Conservation (phyloP, 2,888 invertebrate genomes). For the Abrostola tripartita region DNA sequence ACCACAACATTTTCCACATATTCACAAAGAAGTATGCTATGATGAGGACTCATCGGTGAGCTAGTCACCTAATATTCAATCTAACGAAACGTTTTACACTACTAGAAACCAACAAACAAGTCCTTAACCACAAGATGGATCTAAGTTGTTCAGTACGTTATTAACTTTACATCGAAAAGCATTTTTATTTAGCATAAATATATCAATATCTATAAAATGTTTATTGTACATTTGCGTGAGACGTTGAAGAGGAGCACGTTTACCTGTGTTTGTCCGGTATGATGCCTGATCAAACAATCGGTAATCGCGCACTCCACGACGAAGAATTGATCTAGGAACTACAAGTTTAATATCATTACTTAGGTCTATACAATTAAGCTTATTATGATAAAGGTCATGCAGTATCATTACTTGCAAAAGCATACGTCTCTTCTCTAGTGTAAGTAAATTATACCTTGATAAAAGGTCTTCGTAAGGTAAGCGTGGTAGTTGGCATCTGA, state of each 20-base stretch:
- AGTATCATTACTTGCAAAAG: conserved; percentile 8
- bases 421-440: neutral
- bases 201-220: neutral
- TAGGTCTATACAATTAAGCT: conserved; percentile 4
- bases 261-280: neutral
- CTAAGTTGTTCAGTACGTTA: neutral
- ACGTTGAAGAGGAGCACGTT: neutral
- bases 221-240: neutral
- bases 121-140: no score
- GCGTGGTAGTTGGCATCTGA: neutral
- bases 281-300: neutral
- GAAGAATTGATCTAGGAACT: neutral
- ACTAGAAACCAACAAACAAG: no score
- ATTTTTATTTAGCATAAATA: neutral
- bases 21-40: neutral
- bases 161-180: no score
- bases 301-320: neutral
- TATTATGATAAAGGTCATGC: conserved; percentile 2
- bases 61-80: no score
- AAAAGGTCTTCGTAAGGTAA: neutral
- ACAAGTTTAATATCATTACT: neutral
- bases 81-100: no score
- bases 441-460: neutral
- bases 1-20: neutral
- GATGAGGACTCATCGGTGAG: no score